phyloP scores from a whole-genome alignment of 2,888 invertebrate genomes.

The Enchytraeus crypticus region DNA sequence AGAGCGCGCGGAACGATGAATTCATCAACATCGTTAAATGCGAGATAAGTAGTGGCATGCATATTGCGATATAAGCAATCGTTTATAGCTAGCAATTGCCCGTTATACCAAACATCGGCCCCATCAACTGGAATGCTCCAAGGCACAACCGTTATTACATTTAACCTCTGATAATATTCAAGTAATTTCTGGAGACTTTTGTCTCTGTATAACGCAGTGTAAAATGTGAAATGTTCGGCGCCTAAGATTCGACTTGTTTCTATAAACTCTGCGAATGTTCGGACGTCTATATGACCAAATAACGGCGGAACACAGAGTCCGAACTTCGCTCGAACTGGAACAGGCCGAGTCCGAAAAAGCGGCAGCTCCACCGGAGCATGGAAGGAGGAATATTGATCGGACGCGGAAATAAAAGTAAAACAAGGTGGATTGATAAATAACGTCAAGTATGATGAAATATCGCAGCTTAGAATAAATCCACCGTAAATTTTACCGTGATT shows the following conservation, averaged over 20 bases:
- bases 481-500: constrained; percentile 43
- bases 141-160: no score
- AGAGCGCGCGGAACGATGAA: constrained; percentile 36
- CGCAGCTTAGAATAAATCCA: constrained; percentile 41
- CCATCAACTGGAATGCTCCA: constrained; percentile 32
- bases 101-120: constrained; percentile 41
- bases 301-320: constrained; percentile 44
- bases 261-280: constrained; percentile 40
- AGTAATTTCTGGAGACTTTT: no score
- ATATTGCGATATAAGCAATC: constrained; percentile 45
- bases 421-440: not conserved
- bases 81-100: constrained; percentile 43
- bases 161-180: no score
- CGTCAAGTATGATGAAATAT: constrained; percentile 15
- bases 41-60: constrained; percentile 34
- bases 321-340: constrained; percentile 18
- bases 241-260: constrained; percentile 40
- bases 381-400: not conserved
- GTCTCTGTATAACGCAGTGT: no score
- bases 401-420: not conserved
- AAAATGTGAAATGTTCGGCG: constrained; percentile 36
- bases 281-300: constrained; percentile 36
- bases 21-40: constrained; percentile 45
- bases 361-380: no score
- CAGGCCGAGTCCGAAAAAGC: no score